Conservation (phyloP, 2,113 vertebrate genomes). For the Tringa solitaria region DNA sequence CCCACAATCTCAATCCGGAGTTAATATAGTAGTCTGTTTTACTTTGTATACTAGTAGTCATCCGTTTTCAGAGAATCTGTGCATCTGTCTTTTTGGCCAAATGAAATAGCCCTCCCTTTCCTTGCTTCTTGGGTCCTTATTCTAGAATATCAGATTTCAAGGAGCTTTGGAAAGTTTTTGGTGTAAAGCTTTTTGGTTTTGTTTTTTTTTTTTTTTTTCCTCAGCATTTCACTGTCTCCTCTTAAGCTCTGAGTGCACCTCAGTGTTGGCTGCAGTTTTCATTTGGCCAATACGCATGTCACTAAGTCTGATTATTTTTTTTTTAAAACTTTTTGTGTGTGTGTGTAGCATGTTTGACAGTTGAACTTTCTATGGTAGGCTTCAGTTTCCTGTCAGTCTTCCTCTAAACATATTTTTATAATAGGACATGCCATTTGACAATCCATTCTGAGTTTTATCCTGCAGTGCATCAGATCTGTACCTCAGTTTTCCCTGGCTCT, state of each 20-base stretch:
- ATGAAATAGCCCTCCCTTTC: not conserved
- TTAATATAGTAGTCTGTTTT: not conserved
- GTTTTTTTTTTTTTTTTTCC: not conserved
- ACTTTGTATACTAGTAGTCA: not conserved
- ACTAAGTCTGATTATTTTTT: not conserved
- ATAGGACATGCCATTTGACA: not conserved
- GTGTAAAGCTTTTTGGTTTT: fast-evolving
- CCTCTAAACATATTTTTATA: not conserved
- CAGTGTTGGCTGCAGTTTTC: not conserved
- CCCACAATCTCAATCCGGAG: not conserved
- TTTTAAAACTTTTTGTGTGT: too few species aligned
- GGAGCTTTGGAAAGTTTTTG: not conserved
- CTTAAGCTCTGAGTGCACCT: not conserved
- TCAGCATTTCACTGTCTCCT: not conserved
- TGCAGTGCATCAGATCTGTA: not conserved
- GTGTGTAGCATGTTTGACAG: not conserved
- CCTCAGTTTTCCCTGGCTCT: not conserved
- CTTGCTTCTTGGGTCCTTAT: not conserved
- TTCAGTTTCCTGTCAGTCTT: not conserved
- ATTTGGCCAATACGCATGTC: not conserved
- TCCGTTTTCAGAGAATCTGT: not conserved
- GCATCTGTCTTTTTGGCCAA: not conserved
- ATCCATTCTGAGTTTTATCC: not conserved
- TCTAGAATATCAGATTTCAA: not conserved
- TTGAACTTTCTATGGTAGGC: not conserved